Evolutionary conservation across 2,888 invertebrate species (phyloP), one percentile per base, ranked within the genome.

Genomic region (Drosophila cyrtoloma): DNA sequence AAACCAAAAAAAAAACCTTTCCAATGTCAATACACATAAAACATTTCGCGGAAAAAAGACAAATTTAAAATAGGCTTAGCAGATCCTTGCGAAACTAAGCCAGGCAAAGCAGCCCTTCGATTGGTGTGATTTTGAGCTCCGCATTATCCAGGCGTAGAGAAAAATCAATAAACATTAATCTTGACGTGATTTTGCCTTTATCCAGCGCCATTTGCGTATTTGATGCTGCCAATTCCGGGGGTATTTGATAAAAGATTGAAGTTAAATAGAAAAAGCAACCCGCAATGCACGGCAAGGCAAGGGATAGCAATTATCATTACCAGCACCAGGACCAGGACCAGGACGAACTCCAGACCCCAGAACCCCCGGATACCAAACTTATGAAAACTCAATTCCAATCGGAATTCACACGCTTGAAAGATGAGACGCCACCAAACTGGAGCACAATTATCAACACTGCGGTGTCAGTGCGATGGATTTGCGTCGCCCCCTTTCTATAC

Each of bases 91-190:
- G 90, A 74, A 78, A 81, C 80, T 89, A 89, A 86, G 84, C 86
- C 75, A 68, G 59, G 64, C 71, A 77, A 82, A 74, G 73, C 22
- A 22, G 61, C 53, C 56, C 56, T 77, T 64, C 57, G 50, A 33
- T 59, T 37, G 68, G 47, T 44, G 47, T 44, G 77, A 51, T 47
- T 58, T 42, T 58, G 64, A 26, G 52, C 57, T 57, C 28, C 71
- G 75, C 75, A 86, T 90, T 86, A 90, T 83, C 84, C 72, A 59
- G 65, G 51, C 71, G 75, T 64, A 64, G 62, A 83, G 90, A 86
- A 86, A 86, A 86, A 86, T 86, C 86, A 86, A 86, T 86, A 90
- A 86, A 75, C 89, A 86, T 86, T 86, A 90, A 86, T 86, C 90
- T 86, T 90, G 73, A 66, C 71, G 86, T 84, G 90, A 89, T 89